phyloP scores from a whole-genome alignment of 2,888 invertebrate genomes.

The Gari tellinella region DNA sequence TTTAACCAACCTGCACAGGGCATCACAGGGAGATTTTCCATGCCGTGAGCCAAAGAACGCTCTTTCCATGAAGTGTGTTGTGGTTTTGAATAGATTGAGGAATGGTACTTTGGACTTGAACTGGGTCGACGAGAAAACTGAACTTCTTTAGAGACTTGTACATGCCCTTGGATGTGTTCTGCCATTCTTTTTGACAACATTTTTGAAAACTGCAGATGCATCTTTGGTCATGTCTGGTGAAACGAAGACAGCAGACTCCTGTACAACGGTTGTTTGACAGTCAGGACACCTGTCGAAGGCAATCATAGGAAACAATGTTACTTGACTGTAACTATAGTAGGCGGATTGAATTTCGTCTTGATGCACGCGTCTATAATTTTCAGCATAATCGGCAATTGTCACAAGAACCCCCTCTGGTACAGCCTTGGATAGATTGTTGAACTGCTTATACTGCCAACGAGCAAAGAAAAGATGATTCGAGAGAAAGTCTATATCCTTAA shows the following conservation, averaged over 20 bases:
- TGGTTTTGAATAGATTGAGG: slow-evolving; percentile 15
- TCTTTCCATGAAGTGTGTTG: slow-evolving; percentile 22
- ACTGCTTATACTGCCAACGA: slow-evolving; percentile 38
- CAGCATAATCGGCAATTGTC: slow-evolving; percentile 26
- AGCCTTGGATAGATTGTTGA: not conserved
- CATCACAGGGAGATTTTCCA: slow-evolving; percentile 40
- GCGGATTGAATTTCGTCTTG: slow-evolving; percentile 34
- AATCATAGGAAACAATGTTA: slow-evolving; percentile 24
- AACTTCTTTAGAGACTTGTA: slow-evolving; percentile 17
- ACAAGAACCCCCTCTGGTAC: slow-evolving; percentile 30
- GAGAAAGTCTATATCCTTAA: slow-evolving; percentile 7
- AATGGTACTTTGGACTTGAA: slow-evolving; percentile 44
- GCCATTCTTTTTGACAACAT: slow-evolving; percentile 23
- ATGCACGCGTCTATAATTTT: slow-evolving; percentile 34
- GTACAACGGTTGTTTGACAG: slow-evolving; percentile 18
- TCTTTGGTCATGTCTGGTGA: slow-evolving; percentile 34
- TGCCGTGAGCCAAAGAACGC: slow-evolving; percentile 40
- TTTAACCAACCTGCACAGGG: slow-evolving; percentile 26
- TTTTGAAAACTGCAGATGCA: slow-evolving; percentile 14
- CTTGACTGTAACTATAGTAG: slow-evolving; percentile 40
- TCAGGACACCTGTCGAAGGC: slow-evolving; percentile 34
- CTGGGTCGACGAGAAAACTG: slow-evolving; percentile 33
- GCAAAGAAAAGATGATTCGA: slow-evolving; percentile 34
- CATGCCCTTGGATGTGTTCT: slow-evolving; percentile 14
- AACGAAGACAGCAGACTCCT: slow-evolving; percentile 30